Base-by-base conservation (phyloP, 2,797 vertebrate species). In the Pseudotriccus pelzelni region DNA sequence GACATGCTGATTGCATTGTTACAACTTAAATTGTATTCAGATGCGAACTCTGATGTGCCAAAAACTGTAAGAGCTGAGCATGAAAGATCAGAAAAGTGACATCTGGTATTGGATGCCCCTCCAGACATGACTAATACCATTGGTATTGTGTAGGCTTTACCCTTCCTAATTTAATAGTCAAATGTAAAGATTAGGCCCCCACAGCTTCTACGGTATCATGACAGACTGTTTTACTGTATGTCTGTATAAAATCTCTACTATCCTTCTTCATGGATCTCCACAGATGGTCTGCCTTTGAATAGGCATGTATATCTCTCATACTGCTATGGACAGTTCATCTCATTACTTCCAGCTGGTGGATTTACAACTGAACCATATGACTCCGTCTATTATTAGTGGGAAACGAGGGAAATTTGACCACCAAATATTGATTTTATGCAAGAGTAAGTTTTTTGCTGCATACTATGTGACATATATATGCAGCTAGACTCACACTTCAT, bases 71-170 rank as follows among this genome's bases (percentile, higher is more conserved):
- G 94, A 92, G 73, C 95, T 95, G 94, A 97, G 94, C 83, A 90
- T 86, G 94, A 95, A 97, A 98, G 97, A 97, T 97, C 97, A 97
- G 97, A 97, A 97, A 97, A 97, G 94, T 97, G 97, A 97, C 98
- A 98, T 98, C 97, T 98, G 97, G 97, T 97, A 97, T 93, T 97
- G 96, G 95, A 97, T 98, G 97, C 97, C 97, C 97, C 72, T 94
- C 96, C 96, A 98, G 98, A 98, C 98, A 97, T 98, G 97, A 98
- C 97, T 98, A 98, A 98, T 98, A 92, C 94, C 90, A 94, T 97
- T 94, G 98, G 97, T 97, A 98, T 98, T 98, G 96, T 97, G 95
- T 96, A 97, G 96, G 95, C 96, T 97, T 95, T 96, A 94, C 96
- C 96, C 97, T 97, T 82, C 69, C 93, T 97, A 97, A 98, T 98